Evolutionary conservation across 2,888 invertebrate genomes (phyloP).

Genomic region (Neoscelio sp.): DNA sequence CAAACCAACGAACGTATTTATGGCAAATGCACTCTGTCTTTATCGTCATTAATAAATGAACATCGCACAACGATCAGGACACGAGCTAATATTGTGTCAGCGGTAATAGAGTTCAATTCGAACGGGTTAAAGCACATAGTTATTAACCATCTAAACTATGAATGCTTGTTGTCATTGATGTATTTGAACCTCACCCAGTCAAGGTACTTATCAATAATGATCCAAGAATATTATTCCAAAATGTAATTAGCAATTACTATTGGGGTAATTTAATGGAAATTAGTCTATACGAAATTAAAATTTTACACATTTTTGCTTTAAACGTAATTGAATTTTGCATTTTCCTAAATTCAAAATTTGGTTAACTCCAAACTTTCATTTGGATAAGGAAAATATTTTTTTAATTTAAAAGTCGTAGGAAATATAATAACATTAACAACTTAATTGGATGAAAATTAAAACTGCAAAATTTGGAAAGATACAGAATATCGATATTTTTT

Average conservation of each 20-base stretch:
- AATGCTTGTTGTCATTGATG: slow-evolving; percentile 27
- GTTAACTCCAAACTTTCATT: no score
- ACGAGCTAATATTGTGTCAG: slow-evolving; percentile 47
- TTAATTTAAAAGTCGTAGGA: no score
- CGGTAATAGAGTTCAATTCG: slow-evolving; percentile 42
- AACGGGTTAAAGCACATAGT: not conserved
- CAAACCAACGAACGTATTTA: slow-evolving; percentile 3
- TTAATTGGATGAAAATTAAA: no score
- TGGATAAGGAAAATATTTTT: no score
- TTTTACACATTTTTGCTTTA: no score
- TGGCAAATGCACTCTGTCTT: slow-evolving; percentile 16
- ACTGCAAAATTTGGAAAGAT: no score
- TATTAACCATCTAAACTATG: slow-evolving; percentile 37
- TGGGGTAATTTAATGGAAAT: not conserved
- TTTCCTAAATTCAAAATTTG: no score
- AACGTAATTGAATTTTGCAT: no score
- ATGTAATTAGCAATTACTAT: slow-evolving; percentile 39
- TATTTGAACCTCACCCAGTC: slow-evolving; percentile 33
- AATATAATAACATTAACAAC: no score
- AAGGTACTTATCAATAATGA: slow-evolving; percentile 33
- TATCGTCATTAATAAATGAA: slow-evolving; percentile 46
- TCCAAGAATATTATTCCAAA: slow-evolving; percentile 25
- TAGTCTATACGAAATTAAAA: not conserved
- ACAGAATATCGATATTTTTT: no score
- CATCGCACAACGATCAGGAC: slow-evolving; percentile 19